Evolutionary conservation across 2,888 invertebrate genomes (phyloP), one percentile per base, ranked within the genome.

Genomic region (Brachyopa scutellaris): DNA sequence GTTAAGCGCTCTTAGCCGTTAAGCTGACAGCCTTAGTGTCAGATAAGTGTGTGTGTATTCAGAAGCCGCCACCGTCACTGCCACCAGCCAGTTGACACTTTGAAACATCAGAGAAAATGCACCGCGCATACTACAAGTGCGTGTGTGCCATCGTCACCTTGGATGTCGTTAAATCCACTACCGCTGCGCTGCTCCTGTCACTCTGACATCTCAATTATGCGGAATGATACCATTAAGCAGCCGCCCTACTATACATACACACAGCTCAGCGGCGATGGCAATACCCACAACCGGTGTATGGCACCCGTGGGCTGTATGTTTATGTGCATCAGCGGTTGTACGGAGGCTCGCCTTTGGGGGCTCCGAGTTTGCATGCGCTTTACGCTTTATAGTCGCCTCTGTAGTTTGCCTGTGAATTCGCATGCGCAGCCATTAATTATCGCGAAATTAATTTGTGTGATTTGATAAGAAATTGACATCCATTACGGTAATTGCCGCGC

Each of bases 381-480:
- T 59, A 23, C 42, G 55, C 47, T 72, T 36, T 36, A 38, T 36
- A 57, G 17, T 51, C 36, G 61, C 67, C 38, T 49, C 19, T 38
- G 40, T 40, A 17, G 57, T 49, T 49, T 64, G 57, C 21, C 45
- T 59, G 51, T 53, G 67, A 59, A 69, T 62, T 59, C 84, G 82
- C 73, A 82, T 84, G 73, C 72, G 78, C 77, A 72, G 66, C 74
- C 80, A 76, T 72, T 84, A 84, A 84, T 84, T 85, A 85, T 84
- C 84, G 82, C 67, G 45, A 82, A 85, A 85, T 85, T 85, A 85
- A 85, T 85, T 84, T 70, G 82, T 83, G 84, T 78, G 84, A 80
- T 84, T 84, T 84, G 84, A 84, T 84, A 84, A 82, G 80, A 82
- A 76, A 85, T 84, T 84, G 84, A 84, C 77, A 85, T 78, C 78